Evolutionary conservation across 2,113 vertebrate genomes (phyloP).

Genomic region (Alligator sinensis): DNA sequence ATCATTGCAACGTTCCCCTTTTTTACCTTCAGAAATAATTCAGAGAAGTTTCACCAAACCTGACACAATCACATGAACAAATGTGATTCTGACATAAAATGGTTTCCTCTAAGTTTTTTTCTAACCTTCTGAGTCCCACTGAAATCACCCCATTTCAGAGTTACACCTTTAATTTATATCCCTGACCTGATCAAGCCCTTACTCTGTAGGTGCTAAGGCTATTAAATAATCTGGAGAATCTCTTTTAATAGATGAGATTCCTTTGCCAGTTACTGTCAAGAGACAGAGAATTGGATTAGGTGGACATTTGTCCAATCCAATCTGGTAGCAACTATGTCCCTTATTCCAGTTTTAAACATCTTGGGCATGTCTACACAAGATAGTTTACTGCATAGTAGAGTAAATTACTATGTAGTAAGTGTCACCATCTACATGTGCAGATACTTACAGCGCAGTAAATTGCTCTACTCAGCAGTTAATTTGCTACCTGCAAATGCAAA

Average conservation of each 20-base stretch:
- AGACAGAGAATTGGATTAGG: fast-evolving
- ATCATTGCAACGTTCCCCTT: no score
- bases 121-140: background rate
- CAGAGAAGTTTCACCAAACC: background rate
- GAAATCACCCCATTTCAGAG: background rate
- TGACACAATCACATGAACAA: fast-evolving
- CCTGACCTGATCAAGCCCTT: background rate
- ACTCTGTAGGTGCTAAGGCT: background rate
- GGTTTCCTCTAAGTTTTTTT: background rate
- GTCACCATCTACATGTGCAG: no score
- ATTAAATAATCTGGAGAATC: background rate
- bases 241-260: background rate
- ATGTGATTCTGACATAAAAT: background rate
- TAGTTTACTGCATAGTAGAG: no score
- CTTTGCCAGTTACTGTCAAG: fast-evolving
- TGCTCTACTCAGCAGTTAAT: no score
- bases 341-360: background rate
- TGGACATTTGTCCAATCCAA: background rate
- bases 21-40: no score
- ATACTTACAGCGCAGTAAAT: no score
- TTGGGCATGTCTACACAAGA: no score
- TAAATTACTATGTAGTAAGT: no score
- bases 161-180: background rate
- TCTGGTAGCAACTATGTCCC: background rate
- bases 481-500: no score